phyloP scores from a whole-genome alignment of 2,113 vertebrate species.

The Gasterosteus aculeatus region DNA sequence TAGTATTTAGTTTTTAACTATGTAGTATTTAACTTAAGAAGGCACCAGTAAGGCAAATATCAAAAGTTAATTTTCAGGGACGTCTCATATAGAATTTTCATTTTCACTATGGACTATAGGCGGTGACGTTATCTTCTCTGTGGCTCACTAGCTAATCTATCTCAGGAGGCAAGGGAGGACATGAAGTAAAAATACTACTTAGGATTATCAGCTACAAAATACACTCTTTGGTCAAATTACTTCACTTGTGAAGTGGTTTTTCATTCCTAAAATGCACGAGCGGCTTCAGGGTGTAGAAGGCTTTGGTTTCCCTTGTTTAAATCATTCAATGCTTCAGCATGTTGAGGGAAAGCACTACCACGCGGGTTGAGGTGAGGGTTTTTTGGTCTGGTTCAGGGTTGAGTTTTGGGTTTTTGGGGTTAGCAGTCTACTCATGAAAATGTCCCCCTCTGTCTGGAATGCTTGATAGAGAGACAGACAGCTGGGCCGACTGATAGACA shows the following conservation, averaged over 20 bases:
- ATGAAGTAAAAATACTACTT: slow-evolving; percentile 47
- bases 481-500: slow-evolving; percentile 31
- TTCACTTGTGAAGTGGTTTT: slow-evolving; percentile 42
- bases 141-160: slow-evolving; percentile 60
- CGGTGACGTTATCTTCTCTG: slow-evolving; percentile 17
- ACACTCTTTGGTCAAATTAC: slow-evolving; percentile 74
- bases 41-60: slow-evolving; percentile 68
- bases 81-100: slow-evolving; percentile 18
- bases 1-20: slow-evolving; percentile 23
- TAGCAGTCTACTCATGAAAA: slow-evolving; percentile 63
- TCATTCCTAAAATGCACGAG: slow-evolving; percentile 40
- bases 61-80: slow-evolving; percentile 28
- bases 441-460: slow-evolving; percentile 70
- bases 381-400: slow-evolving; percentile 37
- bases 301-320: slow-evolving; percentile 72
- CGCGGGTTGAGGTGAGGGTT: slow-evolving; percentile 83
- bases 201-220: slow-evolving; percentile 64
- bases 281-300: slow-evolving; percentile 67
- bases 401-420: slow-evolving; percentile 51
- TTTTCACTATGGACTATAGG: slow-evolving; percentile 13
- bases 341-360: slow-evolving; percentile 95
- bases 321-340: slow-evolving; percentile 79
- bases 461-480: slow-evolving; percentile 76
- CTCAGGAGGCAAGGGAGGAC: slow-evolving; percentile 41
- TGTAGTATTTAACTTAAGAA: slow-evolving; percentile 46